Percentiles rank a stretch among this genome's conserved stretches.
Evolutionary conservation across 1,140 invertebrate species (phyloP).

Genomic region (Hycleus cichorii): DNA sequence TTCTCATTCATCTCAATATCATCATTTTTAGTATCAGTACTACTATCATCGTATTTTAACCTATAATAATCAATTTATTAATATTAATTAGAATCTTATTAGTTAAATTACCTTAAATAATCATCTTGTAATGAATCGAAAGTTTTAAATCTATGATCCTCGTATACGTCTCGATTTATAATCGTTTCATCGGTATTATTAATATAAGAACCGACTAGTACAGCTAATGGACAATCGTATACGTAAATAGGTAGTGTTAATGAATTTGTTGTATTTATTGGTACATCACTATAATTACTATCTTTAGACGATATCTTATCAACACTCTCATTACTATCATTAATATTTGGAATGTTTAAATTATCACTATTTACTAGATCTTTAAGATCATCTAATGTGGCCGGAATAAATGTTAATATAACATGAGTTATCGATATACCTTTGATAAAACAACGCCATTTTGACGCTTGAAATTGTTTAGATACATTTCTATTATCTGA

Average conservation of each 20-base stretch:
- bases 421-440: conserved; percentile 54
- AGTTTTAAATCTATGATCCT: conserved; percentile 46
- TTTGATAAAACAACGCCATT: conserved; percentile 67
- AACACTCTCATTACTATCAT: conserved; percentile 16
- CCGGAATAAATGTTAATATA: conserved; percentile 63
- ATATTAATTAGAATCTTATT: background rate
- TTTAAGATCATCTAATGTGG: conserved; percentile 51
- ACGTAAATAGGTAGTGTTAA: conserved; percentile 58
- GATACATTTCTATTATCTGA: background rate
- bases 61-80: conserved; percentile 22
- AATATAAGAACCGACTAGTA: conserved; percentile 52
- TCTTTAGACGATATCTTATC: conserved; percentile 31
- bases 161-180: conserved; percentile 43
- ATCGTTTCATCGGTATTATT: conserved; percentile 34
- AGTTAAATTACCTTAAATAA: conserved; percentile 18
- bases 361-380: conserved; percentile 34
- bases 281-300: conserved; percentile 36
- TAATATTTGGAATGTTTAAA: conserved; percentile 21
- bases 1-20: conserved; percentile 44
- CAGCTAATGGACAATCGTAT: conserved; percentile 58
- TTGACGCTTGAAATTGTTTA: conserved; percentile 24
- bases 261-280: conserved; percentile 30
- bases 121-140: conserved; percentile 35
- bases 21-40: conserved; percentile 44
- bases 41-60: conserved; percentile 41